Conservation (phyloP, 2,797 vertebrate genomes). For the Lateolabrax maculatus region DNA sequence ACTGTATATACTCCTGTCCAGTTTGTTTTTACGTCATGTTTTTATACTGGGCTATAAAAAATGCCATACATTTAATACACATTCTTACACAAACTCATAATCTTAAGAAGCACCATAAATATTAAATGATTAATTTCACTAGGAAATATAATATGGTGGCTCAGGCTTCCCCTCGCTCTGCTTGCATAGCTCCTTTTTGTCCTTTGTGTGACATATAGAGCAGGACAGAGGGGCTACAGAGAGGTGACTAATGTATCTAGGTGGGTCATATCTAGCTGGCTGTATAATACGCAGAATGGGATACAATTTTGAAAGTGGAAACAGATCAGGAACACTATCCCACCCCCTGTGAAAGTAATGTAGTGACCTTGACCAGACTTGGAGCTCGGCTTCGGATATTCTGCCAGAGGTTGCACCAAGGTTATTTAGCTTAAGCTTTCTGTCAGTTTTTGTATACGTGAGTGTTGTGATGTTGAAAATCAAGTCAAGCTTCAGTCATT, state of each 20-base stretch:
- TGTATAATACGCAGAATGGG: conserved; percentile 77
- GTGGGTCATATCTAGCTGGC: conserved; percentile 67
- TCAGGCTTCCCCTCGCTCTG: conserved; percentile 48
- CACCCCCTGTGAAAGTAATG: conserved; percentile 63
- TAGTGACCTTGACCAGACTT: conserved; percentile 73
- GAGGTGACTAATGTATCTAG: conserved; percentile 80
- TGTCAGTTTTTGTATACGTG: conserved; percentile 32
- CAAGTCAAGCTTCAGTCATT: conserved; percentile 30
- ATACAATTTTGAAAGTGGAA: conserved; percentile 78
- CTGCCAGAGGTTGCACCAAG: conserved; percentile 72
- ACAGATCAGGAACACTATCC: conserved; percentile 61
- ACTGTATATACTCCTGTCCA: conserved; percentile 11
- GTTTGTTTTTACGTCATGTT: conserved; percentile 24
- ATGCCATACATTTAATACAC: conserved; percentile 39
- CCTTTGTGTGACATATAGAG: conserved; percentile 65
- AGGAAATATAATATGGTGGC: conserved; percentile 38
- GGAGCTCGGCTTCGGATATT: conserved; percentile 62
- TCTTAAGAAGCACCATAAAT: conserved; percentile 47
- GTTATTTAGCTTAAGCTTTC: conserved; percentile 66
- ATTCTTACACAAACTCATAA: conserved; percentile 33
- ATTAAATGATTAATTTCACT: conserved; percentile 65
- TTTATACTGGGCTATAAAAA: conserved; percentile 38
- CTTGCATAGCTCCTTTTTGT: conserved; percentile 65
- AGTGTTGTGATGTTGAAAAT: conserved; percentile 46
- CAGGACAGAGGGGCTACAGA: conserved; percentile 55